phyloP scores from a whole-genome alignment of 2,113 vertebrate species.

The Corythaixoides concolor region DNA sequence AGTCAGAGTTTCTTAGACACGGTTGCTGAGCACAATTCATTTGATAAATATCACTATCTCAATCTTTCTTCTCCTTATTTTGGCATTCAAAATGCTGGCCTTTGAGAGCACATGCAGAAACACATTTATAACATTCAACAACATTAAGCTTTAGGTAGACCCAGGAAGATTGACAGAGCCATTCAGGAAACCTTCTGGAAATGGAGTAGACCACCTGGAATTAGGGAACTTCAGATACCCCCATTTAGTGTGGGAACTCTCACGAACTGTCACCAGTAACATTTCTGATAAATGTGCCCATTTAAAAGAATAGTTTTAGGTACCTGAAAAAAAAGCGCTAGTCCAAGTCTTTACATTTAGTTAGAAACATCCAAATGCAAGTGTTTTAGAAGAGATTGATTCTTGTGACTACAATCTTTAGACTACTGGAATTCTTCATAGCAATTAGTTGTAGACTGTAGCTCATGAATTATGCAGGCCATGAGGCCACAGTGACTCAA shows the following conservation, averaged over 20 bases:
- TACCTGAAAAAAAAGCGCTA: not conserved
- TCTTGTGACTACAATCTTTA: not conserved
- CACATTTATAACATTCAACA: not conserved
- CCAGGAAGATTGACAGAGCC: not conserved
- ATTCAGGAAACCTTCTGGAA: not conserved
- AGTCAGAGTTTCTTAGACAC: constrained; percentile 49
- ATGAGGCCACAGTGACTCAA: not conserved
- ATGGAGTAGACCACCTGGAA: not conserved
- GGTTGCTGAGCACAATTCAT: constrained; percentile 36
- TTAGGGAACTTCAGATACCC: not conserved
- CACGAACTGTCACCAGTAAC: not conserved
- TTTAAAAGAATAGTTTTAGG: not conserved
- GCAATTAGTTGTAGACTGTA: not conserved
- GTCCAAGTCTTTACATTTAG: not conserved
- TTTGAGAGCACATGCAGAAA: not conserved
- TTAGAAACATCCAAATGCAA: not conserved
- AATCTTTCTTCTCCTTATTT: not conserved
- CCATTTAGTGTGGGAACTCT: not conserved
- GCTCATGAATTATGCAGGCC: not conserved
- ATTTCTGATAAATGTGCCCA: not conserved
- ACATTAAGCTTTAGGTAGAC: not conserved
- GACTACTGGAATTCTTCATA: not conserved
- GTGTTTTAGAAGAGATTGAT: not conserved
- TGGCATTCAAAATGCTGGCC: not conserved
- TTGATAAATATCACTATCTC: constrained; percentile 15